These are phyloP conservation scores for Andrena chrysosceles DNA, from an alignment of 2,888 invertebrate species.

Conservation along the genomic window DNA sequence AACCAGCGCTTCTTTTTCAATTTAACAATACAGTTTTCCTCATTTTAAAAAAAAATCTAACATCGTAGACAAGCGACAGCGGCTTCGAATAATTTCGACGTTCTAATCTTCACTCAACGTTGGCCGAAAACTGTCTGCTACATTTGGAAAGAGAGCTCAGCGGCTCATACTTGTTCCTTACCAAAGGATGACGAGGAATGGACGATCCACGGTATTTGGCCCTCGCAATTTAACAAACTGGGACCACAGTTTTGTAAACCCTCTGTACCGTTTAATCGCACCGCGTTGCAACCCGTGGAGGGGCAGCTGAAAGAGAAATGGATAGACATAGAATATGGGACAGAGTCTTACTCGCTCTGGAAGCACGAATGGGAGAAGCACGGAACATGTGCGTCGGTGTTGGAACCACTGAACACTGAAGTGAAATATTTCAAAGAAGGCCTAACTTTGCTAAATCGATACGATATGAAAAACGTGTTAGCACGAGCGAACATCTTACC, in stretches of 20 bases:
- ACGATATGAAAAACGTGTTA: constrained; percentile 88
- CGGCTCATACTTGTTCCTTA: constrained; percentile 88
- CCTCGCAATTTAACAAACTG: constrained; percentile 88
- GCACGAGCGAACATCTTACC: constrained; percentile 87
- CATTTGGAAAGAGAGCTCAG: constrained; percentile 88
- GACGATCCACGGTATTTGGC: constrained; percentile 95
- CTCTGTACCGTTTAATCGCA: constrained; percentile 88
- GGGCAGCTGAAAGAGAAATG: constrained; percentile 88
- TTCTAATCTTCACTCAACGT: constrained; percentile 92
- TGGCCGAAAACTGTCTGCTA: constrained; percentile 92
- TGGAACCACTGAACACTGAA: constrained; percentile 87
- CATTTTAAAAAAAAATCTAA: neutral
- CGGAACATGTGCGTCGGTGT: constrained; percentile 90
- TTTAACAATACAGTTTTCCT: neutral
- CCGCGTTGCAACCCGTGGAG: constrained; percentile 87
- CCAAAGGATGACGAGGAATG: constrained; percentile 88
- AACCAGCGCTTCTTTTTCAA: no score
- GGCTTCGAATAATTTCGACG: constrained; percentile 87
- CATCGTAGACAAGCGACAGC: neutral
- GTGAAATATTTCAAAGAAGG: constrained; percentile 90
- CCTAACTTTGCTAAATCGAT: constrained; percentile 87
- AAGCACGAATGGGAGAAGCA: constrained; percentile 94
- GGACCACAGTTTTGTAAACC: constrained; percentile 91
- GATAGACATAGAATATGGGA: constrained; percentile 90
- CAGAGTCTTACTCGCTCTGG: constrained; percentile 88